Percentiles rank a stretch among this genome's conserved stretches.
Conservation (phyloP, 1,140 invertebrate genomes). For the Hycleus cichorii region DNA sequence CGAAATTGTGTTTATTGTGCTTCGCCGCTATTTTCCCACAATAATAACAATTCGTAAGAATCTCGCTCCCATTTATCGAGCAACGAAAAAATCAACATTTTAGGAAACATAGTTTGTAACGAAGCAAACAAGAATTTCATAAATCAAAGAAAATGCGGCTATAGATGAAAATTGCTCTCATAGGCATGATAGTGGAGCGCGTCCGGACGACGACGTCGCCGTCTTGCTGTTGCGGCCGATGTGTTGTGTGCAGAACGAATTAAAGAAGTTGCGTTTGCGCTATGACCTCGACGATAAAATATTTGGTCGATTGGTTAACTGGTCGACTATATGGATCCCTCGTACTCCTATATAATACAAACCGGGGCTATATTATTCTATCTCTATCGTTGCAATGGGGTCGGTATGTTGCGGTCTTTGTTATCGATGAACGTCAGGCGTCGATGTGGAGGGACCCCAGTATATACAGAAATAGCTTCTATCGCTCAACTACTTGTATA, state of each 20-base stretch:
- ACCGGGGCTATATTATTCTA: conserved; percentile 23
- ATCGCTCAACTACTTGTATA: conserved; percentile 26
- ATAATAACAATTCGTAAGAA: too few species aligned
- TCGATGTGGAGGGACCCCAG: conserved; percentile 32
- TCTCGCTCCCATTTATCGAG: too few species aligned
- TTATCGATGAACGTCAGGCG: conserved; percentile 26
- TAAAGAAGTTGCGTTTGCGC: conserved; percentile 31
- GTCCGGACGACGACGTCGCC: too few species aligned
- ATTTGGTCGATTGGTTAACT: conserved; percentile 22
- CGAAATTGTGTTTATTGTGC: too few species aligned
- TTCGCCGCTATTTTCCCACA: too few species aligned
- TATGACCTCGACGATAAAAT: background rate
- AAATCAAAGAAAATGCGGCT: too few species aligned
- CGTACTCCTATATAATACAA: conserved; percentile 23
- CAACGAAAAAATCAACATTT: too few species aligned
- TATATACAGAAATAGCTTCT: conserved; percentile 34
- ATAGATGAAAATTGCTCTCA: too few species aligned
- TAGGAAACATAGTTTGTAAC: too few species aligned
- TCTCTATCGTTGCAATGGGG: conserved; percentile 11
- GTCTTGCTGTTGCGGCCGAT: too few species aligned
- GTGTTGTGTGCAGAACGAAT: conserved; percentile 22
- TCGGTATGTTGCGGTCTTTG: conserved; percentile 16
- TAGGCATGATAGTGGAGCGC: too few species aligned
- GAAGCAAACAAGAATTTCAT: too few species aligned
- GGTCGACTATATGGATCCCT: conserved; percentile 22